Evolutionary conservation across 2,797 vertebrate species (phyloP).

Genomic region (Anabas testudineus): DNA sequence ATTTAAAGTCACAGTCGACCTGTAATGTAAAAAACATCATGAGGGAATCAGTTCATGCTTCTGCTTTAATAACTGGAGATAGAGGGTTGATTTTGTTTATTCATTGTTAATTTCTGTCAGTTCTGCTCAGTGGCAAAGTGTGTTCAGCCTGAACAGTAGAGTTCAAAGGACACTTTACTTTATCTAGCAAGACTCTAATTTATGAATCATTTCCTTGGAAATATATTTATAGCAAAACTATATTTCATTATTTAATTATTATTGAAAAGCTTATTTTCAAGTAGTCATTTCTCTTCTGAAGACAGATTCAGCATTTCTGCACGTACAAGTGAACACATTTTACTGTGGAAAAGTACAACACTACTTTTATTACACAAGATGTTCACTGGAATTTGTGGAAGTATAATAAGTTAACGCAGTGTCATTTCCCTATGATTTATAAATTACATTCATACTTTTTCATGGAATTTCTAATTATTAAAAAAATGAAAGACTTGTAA

Average conservation of each 20-base stretch:
- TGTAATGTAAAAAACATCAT: conserved; percentile 21
- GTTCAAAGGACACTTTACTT: neutral
- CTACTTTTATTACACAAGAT: no score
- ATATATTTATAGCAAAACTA: no score
- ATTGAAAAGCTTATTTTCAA: neutral
- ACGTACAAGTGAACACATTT: neutral
- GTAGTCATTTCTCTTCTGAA: neutral
- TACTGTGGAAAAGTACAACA: neutral
- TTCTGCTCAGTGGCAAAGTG: neutral
- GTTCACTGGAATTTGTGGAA: neutral
- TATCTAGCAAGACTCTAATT: neutral
- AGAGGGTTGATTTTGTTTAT: neutral
- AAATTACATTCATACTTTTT: neutral
- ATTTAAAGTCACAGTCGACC: conserved; percentile 22
- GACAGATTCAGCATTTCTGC: neutral
- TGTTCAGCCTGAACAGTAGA: neutral
- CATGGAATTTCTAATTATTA: no score
- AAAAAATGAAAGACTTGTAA: no score
- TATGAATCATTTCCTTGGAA: neutral
- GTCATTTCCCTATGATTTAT: neutral
- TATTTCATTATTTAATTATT: neutral
- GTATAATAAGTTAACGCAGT: neutral
- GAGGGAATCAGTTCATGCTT: conserved; percentile 13
- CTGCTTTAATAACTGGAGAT: neutral
- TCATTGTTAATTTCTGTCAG: conserved; percentile 12